phyloP scores from a whole-genome alignment of 2,888 invertebrate species.

The Thymelicus sylvestris region DNA sequence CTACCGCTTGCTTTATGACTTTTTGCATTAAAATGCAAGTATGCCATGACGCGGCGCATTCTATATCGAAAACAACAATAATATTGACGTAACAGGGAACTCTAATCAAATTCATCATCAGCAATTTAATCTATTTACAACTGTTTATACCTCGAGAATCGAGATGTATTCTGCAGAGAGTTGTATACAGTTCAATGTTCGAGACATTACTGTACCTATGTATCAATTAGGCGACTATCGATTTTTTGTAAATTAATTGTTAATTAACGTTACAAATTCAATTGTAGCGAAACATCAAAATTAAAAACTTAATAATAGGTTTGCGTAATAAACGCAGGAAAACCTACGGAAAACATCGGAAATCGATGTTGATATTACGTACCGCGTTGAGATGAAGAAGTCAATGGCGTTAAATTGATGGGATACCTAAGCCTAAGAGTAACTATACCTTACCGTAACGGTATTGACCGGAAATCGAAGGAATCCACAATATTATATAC shows the following conservation, averaged over 20 bases:
- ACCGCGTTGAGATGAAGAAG: neutral
- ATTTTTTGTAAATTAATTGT: no score
- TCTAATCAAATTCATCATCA: conserved; percentile 59
- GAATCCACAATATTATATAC: conserved; percentile 34
- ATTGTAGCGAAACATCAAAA: no score
- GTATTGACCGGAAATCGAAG: conserved; percentile 29
- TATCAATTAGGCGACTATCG: no score
- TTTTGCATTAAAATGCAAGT: conserved; percentile 78
- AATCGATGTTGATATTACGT: neutral
- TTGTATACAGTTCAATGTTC: conserved; percentile 1
- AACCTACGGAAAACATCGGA: neutral
- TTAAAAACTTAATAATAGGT: no score
- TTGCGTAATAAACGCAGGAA: no score
- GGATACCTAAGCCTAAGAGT: no score
- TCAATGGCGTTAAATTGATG: conserved; percentile 4
- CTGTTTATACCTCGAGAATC: conserved; percentile 45
- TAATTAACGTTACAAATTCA: no score
- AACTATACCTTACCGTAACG: conserved; percentile 7
- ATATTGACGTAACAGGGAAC: conserved; percentile 64
- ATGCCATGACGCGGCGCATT: conserved; percentile 69
- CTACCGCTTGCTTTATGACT: conserved; percentile 56
- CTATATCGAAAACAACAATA: conserved; percentile 72
- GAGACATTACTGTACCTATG: no score
- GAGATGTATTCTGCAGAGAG: conserved; percentile 45
- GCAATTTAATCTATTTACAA: conserved; percentile 63